Conservation (phyloP, 1,140 invertebrate genomes). For the Dendrolimus punctatus region DNA sequence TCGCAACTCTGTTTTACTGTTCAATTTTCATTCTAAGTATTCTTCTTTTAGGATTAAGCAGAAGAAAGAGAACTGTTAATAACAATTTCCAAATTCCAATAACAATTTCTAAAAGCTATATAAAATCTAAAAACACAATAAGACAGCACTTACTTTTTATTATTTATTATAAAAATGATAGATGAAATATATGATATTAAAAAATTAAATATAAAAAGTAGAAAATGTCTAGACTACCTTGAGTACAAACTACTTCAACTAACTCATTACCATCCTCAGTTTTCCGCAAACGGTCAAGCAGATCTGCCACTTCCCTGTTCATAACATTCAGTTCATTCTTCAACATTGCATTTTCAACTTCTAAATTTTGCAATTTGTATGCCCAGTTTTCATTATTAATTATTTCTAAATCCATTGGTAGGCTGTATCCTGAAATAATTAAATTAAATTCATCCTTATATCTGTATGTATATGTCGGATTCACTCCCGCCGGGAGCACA, state of each 20-base stretch:
- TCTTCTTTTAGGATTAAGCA: no score
- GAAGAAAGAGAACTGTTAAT: no score
- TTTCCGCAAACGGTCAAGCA: constrained; percentile 41
- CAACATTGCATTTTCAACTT: constrained; percentile 69
- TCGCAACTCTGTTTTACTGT: no score
- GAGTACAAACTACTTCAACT: constrained; percentile 7
- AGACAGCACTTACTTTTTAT: no score
- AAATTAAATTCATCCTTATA: constrained; percentile 3
- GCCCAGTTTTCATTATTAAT: constrained; percentile 39
- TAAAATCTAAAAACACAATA: no score
- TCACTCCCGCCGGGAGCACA: no score
- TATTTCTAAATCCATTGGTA: constrained; percentile 44
- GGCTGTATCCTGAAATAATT: constrained; percentile 37
- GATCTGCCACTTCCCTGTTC: constrained; percentile 49
- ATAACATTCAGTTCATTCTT: constrained; percentile 68
- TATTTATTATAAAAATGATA: no score
- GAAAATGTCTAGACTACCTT: constrained; percentile 7
- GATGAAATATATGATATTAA: no score
- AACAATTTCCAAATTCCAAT: no score
- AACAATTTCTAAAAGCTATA: no score
- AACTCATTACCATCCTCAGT: constrained; percentile 53
- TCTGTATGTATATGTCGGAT: no score
- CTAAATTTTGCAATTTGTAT: constrained; percentile 63
- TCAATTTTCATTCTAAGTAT: no score
- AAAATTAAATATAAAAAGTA: constrained; percentile 1